Conservation (phyloP, 2,888 invertebrate species). For the Catocala sponsa region DNA sequence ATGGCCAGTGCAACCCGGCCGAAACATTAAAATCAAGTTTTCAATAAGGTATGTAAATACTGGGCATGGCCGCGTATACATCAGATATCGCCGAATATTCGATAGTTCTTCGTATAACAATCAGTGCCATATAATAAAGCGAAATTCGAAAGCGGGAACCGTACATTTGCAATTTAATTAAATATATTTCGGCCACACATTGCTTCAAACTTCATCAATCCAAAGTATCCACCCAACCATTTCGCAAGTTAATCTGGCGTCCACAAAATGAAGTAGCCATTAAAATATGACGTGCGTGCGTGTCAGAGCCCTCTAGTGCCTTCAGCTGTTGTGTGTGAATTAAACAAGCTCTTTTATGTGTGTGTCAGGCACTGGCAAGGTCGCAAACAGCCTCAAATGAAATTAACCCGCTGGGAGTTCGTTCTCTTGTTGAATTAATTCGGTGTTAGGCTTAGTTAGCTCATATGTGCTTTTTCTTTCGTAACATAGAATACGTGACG, state of each 20-base stretch:
- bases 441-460: background rate
- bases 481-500: too few relatives aligned
- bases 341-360: conserved; percentile 21
- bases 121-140: too few relatives aligned
- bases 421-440: background rate
- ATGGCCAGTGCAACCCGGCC: too few relatives aligned
- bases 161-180: too few relatives aligned
- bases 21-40: too few relatives aligned
- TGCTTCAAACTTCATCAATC: conserved; percentile 15
- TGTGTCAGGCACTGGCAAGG: conserved; percentile 24
- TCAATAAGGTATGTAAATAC: too few relatives aligned
- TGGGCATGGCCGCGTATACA: too few relatives aligned
- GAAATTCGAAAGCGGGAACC: too few relatives aligned
- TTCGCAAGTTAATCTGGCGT: conserved; percentile 38
- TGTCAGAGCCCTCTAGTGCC: conserved; percentile 9
- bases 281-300: conserved; percentile 28
- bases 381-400: conserved; percentile 37
- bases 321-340: conserved; percentile 8
- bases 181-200: too few relatives aligned
- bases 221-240: conserved; percentile 31
- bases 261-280: conserved; percentile 34
- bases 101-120: too few relatives aligned
- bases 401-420: conserved; percentile 46
- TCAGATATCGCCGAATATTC: too few relatives aligned
- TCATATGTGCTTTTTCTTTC: too few relatives aligned